These are phyloP conservation scores for Cephus pulcher DNA, from an alignment of 2,888 invertebrate species.

Conservation along the genomic window DNA sequence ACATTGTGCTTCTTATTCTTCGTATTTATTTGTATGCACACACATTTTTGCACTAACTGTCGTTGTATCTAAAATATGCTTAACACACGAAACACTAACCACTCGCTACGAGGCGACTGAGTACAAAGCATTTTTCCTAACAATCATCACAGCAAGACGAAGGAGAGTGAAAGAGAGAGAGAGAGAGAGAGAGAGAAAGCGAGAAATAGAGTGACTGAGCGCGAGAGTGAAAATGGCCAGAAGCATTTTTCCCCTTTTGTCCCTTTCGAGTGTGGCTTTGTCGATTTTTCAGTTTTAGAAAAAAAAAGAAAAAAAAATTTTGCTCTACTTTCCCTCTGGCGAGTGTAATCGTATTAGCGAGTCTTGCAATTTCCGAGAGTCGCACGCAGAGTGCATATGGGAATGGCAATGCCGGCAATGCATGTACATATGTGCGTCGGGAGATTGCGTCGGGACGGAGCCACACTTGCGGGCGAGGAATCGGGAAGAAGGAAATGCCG, in stretches of 20 bases:
- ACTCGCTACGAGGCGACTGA: constrained; percentile 50
- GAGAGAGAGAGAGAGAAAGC: constrained; percentile 13
- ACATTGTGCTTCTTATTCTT: constrained; percentile 60
- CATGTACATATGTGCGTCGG: too few relatives aligned
- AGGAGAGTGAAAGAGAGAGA: constrained; percentile 24
- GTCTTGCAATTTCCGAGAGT: too few relatives aligned
- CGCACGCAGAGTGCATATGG: too few relatives aligned
- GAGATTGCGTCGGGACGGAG: background rate
- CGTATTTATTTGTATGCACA: constrained; percentile 59
- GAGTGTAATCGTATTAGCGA: too few relatives aligned
- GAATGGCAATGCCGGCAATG: too few relatives aligned
- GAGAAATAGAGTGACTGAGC: background rate
- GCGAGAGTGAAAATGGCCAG: background rate
- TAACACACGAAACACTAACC: constrained; percentile 39
- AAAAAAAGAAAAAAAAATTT: too few relatives aligned
- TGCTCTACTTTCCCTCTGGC: too few relatives aligned
- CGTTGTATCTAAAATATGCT: constrained; percentile 35
- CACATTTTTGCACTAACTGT: constrained; percentile 35
- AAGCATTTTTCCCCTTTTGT: background rate
- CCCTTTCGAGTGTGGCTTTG: too few relatives aligned
- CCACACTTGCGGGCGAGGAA: background rate
- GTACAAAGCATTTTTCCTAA: constrained; percentile 57
- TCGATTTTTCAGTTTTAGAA: too few relatives aligned
- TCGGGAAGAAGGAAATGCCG: background rate
- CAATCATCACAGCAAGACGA: constrained; percentile 31